Conservation (phyloP, 2,797 vertebrate species). For the Staurois parvus region DNA sequence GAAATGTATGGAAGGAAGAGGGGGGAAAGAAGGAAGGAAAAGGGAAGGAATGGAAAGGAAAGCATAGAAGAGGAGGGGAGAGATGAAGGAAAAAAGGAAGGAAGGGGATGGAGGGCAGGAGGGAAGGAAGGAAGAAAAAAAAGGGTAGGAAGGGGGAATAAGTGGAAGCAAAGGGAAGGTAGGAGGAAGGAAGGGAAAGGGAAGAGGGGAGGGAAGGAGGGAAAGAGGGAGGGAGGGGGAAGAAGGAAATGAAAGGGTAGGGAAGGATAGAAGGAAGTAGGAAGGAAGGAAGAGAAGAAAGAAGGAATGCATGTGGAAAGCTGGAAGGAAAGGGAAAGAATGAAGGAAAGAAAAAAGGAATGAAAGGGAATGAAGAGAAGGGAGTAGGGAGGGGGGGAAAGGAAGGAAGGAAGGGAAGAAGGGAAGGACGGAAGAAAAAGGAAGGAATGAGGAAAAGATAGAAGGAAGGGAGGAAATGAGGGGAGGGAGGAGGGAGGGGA, state of each 20-base stretch:
- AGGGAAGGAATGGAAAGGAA: no score
- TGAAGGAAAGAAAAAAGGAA: background rate
- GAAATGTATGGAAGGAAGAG: no score
- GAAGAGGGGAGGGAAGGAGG: background rate
- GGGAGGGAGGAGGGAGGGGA: background rate
- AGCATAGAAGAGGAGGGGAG: no score
- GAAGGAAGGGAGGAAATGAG: no score
- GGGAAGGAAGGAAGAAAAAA: background rate
- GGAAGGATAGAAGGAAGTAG: no score
- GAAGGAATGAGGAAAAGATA: no score
- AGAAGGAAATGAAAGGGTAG: no score
- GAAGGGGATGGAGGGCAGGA: no score
- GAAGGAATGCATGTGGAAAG: background rate
- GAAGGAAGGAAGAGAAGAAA: no score
- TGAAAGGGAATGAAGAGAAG: background rate
- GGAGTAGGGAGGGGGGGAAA: background rate
- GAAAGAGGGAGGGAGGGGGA: background rate
- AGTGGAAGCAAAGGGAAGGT: background rate
- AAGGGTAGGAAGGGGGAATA: background rate
- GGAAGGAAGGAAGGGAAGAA: background rate
- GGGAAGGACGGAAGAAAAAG: background rate
- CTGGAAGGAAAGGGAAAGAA: background rate
- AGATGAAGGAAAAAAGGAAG: no score
- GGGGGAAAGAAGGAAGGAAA: no score
- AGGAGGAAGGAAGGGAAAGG: no score